Evolutionary conservation across 2,113 vertebrate species (phyloP).

Genomic region (Phalacrocorax brasilianus): DNA sequence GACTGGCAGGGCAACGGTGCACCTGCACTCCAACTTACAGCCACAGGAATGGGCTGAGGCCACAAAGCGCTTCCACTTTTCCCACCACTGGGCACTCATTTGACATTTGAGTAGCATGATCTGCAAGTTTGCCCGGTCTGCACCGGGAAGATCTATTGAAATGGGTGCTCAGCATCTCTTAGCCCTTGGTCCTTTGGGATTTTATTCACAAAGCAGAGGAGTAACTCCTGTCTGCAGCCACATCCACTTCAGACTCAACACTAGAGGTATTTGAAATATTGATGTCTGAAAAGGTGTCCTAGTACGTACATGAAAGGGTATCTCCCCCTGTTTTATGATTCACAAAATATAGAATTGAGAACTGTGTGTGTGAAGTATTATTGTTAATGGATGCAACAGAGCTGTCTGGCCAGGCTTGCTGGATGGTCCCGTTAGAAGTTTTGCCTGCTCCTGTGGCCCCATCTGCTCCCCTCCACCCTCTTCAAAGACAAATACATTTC

Average conservation of each 20-base stretch:
- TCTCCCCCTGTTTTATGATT: background rate
- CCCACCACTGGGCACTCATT: background rate
- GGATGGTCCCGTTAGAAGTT: background rate
- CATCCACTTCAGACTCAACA: background rate
- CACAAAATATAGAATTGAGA: background rate
- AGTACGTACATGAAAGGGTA: background rate
- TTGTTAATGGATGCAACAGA: background rate
- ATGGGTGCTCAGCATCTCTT: background rate
- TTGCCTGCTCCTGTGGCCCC: background rate
- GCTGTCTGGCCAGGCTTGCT: background rate
- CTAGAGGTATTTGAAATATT: background rate
- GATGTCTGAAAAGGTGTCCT: background rate
- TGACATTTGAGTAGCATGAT: background rate
- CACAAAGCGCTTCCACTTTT: background rate
- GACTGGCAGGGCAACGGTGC: background rate
- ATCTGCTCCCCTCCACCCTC: accelerated
- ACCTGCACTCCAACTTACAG: background rate
- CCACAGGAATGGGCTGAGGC: background rate
- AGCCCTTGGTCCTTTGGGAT: background rate
- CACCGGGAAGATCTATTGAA: background rate
- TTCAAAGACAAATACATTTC: background rate
- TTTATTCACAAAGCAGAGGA: background rate
- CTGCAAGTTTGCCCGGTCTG: background rate
- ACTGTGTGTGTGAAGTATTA: no score
- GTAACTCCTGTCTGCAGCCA: background rate